Conservation (phyloP, 2,113 vertebrate species). For the Panthera leo region DNA sequence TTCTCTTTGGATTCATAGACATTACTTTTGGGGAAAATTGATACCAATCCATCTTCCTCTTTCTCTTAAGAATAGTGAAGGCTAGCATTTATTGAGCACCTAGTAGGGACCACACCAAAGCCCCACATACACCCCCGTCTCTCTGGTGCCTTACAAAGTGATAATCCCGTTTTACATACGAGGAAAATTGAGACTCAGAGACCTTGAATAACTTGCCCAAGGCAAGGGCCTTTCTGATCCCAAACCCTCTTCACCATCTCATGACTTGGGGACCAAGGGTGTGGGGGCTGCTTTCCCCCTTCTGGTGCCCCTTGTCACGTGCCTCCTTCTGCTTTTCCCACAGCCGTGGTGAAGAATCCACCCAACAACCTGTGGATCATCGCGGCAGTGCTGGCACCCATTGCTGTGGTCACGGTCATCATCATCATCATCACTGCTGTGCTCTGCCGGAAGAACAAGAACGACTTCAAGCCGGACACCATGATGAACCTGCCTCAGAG, state of each 20-base stretch:
- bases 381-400: slow-evolving; percentile 95
- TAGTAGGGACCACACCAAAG: not conserved
- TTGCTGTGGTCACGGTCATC: slow-evolving; percentile 95
- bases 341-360: slow-evolving; percentile 98
- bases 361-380: slow-evolving; percentile 99
- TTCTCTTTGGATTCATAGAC: not conserved
- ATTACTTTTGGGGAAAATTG: not conserved
- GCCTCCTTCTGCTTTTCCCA: not conserved
- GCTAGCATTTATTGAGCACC: not conserved
- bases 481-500: slow-evolving; percentile 95
- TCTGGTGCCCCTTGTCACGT: not conserved
- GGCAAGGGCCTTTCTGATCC: not conserved
- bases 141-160: not conserved
- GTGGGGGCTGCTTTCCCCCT: not conserved
- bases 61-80: not conserved
- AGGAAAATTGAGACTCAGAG: not conserved
- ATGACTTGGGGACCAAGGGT: not conserved
- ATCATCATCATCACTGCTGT: slow-evolving; percentile 98
- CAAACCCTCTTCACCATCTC: not conserved
- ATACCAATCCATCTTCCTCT: not conserved
- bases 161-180: not conserved
- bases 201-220: not conserved
- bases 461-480: slow-evolving; percentile 95
- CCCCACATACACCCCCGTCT: not conserved
- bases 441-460: slow-evolving; percentile 99